phyloP scores from a whole-genome alignment of 1,140 invertebrate species.

The Acromyrmex charruanus region DNA sequence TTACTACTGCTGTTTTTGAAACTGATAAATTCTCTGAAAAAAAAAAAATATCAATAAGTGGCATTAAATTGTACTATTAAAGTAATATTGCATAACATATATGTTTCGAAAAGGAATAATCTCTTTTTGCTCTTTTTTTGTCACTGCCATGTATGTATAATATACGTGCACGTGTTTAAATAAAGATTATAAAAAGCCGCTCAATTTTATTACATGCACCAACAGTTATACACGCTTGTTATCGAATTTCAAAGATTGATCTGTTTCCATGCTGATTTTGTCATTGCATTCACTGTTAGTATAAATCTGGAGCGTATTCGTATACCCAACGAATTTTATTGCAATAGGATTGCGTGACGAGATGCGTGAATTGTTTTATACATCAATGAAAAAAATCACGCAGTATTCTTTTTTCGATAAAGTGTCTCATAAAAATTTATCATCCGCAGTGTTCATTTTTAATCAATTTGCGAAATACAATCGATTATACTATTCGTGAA shows the following conservation, averaged over 20 bases:
- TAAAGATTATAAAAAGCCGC: slow-evolving; percentile 6
- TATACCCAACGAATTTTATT: slow-evolving; percentile 41
- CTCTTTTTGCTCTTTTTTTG: slow-evolving; percentile 21
- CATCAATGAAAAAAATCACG: slow-evolving; percentile 32
- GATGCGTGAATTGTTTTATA: slow-evolving; percentile 22
- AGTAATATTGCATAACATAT: neutral
- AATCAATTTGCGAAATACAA: neutral
- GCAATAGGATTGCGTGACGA: slow-evolving; percentile 22
- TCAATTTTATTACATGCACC: slow-evolving; percentile 28
- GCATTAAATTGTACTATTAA: neutral
- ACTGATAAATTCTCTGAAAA: neutral
- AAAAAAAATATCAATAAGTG: neutral
- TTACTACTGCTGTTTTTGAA: neutral
- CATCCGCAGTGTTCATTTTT: neutral
- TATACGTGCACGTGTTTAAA: slow-evolving; percentile 32
- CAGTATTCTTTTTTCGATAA: neutral
- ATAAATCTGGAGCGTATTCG: slow-evolving; percentile 9
- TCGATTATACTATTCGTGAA: neutral
- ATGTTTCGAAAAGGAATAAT: neutral
- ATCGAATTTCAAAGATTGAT: slow-evolving; percentile 56
- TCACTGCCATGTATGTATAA: neutral
- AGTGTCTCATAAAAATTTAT: slow-evolving; percentile 21
- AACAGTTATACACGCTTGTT: neutral
- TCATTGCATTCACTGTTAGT: neutral
- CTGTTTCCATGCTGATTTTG: slow-evolving; percentile 30